Conservation (phyloP, 2,888 invertebrate species). For the Ophion ellenae region DNA sequence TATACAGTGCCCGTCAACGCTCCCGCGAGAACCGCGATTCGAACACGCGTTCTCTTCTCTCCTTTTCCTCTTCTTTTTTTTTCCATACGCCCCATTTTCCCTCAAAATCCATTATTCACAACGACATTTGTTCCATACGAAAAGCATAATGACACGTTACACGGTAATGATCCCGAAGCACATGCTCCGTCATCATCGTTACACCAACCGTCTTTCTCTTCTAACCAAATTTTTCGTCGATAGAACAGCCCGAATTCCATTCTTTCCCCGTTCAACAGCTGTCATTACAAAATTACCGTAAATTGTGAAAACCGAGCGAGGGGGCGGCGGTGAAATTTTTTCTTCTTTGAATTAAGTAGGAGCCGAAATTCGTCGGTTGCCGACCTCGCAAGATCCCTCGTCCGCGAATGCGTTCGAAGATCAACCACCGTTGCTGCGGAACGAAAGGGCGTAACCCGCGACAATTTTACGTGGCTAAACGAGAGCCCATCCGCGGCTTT, state of each 20-base stretch:
- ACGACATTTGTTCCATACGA: not conserved
- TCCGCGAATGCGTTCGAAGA: not conserved
- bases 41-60: slow-evolving; percentile 4
- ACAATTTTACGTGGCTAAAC: not conserved
- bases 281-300: not conserved
- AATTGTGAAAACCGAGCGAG: not conserved
- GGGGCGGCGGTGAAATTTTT: too few relatives aligned
- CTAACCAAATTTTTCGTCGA: not conserved
- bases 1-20: slow-evolving; percentile 53
- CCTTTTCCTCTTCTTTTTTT: slow-evolving; percentile 5
- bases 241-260: not conserved
- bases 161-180: not conserved
- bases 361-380: not conserved
- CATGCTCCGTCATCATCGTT: not conserved
- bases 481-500: too few relatives aligned
- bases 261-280: not conserved
- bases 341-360: too few relatives aligned
- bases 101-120: not conserved
- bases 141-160: not conserved
- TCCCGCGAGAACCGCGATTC: slow-evolving; percentile 41
- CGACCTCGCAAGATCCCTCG: not conserved
- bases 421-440: not conserved
- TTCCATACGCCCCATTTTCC: slow-evolving; percentile 47
- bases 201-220: not conserved
- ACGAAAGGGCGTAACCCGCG: not conserved